phyloP scores from a whole-genome alignment of 2,113 vertebrate species.

The Edolisoma coerulescens region DNA sequence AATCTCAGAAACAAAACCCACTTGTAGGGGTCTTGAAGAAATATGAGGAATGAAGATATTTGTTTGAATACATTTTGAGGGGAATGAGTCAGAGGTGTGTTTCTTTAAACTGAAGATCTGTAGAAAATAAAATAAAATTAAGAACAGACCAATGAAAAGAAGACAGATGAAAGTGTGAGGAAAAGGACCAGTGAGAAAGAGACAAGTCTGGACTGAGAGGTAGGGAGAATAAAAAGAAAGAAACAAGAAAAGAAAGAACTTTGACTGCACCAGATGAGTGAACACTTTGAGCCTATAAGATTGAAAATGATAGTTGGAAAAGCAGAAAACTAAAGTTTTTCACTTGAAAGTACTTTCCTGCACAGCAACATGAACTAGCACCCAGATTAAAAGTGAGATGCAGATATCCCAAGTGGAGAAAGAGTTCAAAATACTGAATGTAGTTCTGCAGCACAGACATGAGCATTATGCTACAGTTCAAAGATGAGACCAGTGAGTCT shows the following conservation, averaged over 20 bases:
- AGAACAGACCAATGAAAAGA: constrained; percentile 11
- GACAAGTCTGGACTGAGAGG: not conserved
- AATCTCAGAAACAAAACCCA: constrained; percentile 39
- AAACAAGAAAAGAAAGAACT: not conserved
- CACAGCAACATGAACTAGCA: not conserved
- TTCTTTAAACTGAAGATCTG: not conserved
- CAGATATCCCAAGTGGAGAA: not conserved
- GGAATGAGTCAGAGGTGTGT: constrained; percentile 7
- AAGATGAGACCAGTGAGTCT: not conserved
- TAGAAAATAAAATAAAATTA: constrained; percentile 43
- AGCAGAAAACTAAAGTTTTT: not conserved
- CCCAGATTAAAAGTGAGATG: not conserved
- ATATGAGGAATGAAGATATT: constrained; percentile 46
- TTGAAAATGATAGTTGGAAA: not conserved
- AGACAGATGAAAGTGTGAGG: not conserved
- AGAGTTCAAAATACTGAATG: not conserved
- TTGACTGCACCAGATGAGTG: not conserved
- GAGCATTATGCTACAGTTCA: not conserved
- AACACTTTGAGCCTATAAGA: not conserved
- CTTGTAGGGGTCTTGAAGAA: constrained; percentile 34
- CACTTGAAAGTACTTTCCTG: not conserved
- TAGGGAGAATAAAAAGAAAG: not conserved
- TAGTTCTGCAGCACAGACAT: not conserved
- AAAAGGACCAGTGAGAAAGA: not conserved
- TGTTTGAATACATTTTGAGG: constrained; percentile 47